Conservation (phyloP, 2,888 invertebrate genomes). For the Meandrusa payeni region DNA sequence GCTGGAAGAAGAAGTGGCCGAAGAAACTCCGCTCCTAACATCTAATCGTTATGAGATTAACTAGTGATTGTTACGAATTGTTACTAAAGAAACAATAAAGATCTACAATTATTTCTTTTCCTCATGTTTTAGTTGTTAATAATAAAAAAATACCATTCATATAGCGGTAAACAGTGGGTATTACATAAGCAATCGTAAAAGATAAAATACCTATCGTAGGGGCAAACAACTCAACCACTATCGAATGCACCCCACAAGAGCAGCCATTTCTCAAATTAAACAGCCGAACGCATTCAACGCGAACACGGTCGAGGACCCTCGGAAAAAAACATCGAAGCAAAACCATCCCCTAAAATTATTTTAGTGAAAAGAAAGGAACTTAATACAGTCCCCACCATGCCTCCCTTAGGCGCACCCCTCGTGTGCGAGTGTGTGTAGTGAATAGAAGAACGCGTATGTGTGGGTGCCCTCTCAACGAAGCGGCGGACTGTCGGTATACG, state of each 20-base stretch:
- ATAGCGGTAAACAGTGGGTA: slow-evolving; percentile 6
- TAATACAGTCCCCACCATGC: slow-evolving; percentile 78
- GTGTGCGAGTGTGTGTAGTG: slow-evolving; percentile 38
- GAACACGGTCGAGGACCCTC: slow-evolving; percentile 54
- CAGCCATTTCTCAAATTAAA: slow-evolving; percentile 73
- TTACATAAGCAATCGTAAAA: slow-evolving; percentile 28
- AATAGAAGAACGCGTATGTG: slow-evolving; percentile 41
- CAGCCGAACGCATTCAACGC: slow-evolving; percentile 59
- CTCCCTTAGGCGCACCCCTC: slow-evolving; percentile 69
- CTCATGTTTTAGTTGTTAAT: too few species aligned
- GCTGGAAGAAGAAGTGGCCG: too few species aligned
- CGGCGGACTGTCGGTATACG: slow-evolving; percentile 59
- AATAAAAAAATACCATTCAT: too few species aligned
- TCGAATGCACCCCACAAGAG: slow-evolving; percentile 41
- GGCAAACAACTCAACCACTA: slow-evolving; percentile 59
- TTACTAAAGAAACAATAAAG: too few species aligned
- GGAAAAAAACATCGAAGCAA: slow-evolving; percentile 76
- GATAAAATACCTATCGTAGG: slow-evolving; percentile 37
- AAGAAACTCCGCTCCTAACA: too few species aligned
- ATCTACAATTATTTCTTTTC: too few species aligned
- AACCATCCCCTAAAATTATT: slow-evolving; percentile 80
- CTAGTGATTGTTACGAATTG: too few species aligned
- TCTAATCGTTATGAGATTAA: too few species aligned
- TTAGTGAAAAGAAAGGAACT: slow-evolving; percentile 81
- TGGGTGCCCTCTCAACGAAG: slow-evolving; percentile 63